These are phyloP conservation scores for Pimephales promelas DNA, from an alignment of 2,113 vertebrate species.

Conservation along the genomic window DNA sequence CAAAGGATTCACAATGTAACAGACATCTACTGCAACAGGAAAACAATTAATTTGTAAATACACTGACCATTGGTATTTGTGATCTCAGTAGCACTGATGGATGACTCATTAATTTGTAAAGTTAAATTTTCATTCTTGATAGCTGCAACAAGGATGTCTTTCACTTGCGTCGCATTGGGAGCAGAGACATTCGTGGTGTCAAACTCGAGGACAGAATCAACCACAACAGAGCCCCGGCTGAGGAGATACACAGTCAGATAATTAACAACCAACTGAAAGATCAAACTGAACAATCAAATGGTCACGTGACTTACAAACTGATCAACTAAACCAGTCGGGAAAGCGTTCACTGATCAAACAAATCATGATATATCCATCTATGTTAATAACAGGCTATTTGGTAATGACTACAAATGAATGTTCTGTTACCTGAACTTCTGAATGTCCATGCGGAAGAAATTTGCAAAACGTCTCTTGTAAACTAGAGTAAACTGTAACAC, in stretches of 20 bases:
- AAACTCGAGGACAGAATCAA: not conserved
- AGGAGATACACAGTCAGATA: not conserved
- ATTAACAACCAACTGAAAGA: not conserved
- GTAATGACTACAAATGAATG: not conserved
- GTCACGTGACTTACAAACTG: not conserved
- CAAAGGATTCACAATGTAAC: not conserved
- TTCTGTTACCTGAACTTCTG: not conserved
- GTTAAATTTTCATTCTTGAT: not conserved
- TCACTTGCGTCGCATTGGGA: not conserved
- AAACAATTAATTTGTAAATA: not conserved
- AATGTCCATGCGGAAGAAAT: not conserved
- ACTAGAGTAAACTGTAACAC: not conserved
- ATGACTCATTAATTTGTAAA: accelerated
- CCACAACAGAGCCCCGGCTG: not conserved
- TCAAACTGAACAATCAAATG: not conserved
- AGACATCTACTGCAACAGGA: not conserved
- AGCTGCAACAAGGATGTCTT: not conserved
- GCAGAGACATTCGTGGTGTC: not conserved
- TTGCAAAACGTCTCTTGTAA: not conserved
- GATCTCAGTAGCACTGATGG: not conserved
- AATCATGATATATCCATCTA: too few relatives aligned
- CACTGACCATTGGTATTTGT: not conserved
- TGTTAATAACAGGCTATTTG: not conserved
- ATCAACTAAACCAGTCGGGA: not conserved
- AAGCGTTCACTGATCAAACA: too few relatives aligned